Evolutionary conservation across 2,797 vertebrate species (phyloP).

Genomic region (Decapterus maruadsi): DNA sequence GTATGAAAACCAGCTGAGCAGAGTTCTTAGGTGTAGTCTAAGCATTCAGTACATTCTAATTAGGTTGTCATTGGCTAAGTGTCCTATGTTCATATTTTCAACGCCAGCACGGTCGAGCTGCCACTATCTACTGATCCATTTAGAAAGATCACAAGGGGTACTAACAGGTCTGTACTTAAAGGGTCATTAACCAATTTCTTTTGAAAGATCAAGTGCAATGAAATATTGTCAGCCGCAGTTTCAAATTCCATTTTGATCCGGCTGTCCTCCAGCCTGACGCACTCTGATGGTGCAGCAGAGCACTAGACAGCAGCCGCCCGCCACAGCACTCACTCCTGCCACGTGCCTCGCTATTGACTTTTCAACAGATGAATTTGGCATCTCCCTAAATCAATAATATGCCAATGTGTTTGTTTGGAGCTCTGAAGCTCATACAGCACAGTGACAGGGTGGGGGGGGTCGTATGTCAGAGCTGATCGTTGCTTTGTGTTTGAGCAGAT

Average conservation of each 20-base stretch:
- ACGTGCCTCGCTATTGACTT: conserved; percentile 72
- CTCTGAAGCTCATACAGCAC: conserved; percentile 31
- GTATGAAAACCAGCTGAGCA: conserved; percentile 41
- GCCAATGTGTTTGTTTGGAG: conserved; percentile 63
- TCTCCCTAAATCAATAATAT: conserved; percentile 68
- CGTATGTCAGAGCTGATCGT: conserved; percentile 9
- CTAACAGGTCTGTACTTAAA: neutral
- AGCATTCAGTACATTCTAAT: conserved; percentile 34
- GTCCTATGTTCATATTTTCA: neutral
- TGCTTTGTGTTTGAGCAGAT: conserved; percentile 21
- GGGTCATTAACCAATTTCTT: neutral
- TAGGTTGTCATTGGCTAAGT: conserved; percentile 17
- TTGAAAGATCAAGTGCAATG: neutral
- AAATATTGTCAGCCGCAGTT: neutral
- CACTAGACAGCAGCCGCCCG: neutral
- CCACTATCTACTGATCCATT: neutral
- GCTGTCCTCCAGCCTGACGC: neutral
- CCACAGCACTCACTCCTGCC: conserved; percentile 59
- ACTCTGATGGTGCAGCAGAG: neutral
- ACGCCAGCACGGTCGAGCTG: neutral
- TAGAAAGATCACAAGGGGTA: neutral
- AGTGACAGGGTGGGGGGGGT: conserved; percentile 42
- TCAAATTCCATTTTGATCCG: neutral
- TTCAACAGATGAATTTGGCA: conserved; percentile 72
- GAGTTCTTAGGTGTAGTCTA: conserved; percentile 52